phyloP scores from a whole-genome alignment of 2,113 vertebrate genomes.

The Carollia perspicillata region DNA sequence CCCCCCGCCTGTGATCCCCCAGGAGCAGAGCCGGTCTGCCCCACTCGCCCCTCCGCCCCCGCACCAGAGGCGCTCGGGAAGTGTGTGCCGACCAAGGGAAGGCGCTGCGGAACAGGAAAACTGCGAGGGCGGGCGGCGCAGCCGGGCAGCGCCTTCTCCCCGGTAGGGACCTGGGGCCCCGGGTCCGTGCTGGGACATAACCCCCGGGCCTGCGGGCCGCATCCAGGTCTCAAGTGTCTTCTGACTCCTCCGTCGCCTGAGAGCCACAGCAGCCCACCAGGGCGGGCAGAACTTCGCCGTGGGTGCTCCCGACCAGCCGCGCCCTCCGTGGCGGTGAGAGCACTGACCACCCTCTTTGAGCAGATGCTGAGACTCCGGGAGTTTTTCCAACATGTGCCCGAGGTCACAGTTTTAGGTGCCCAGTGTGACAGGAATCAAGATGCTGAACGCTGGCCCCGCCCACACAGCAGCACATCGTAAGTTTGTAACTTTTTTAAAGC shows the following conservation, averaged over 20 bases:
- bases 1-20: background rate
- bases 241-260: background rate
- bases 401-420: too few species aligned
- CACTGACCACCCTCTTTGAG: background rate
- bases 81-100: background rate
- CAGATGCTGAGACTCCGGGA: background rate
- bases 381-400: background rate
- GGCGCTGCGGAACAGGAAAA: background rate
- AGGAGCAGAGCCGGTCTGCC: background rate
- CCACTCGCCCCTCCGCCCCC: too few species aligned
- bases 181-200: background rate
- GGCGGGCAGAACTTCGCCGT: background rate
- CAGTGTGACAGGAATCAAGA: background rate
- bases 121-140: background rate
- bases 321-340: background rate
- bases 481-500: background rate
- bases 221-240: background rate
- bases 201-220: too few species aligned
- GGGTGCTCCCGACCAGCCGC: too few species aligned
- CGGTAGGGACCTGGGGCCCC: background rate
- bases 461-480: too few species aligned
- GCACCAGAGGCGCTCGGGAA: background rate
- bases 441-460: fast-evolving
- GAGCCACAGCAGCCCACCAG: background rate
- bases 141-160: background rate